Evolutionary conservation across 2,797 vertebrate genomes (phyloP), one percentile per base, ranked within the genome.

Genomic region (Knipowitschia caucasica): DNA sequence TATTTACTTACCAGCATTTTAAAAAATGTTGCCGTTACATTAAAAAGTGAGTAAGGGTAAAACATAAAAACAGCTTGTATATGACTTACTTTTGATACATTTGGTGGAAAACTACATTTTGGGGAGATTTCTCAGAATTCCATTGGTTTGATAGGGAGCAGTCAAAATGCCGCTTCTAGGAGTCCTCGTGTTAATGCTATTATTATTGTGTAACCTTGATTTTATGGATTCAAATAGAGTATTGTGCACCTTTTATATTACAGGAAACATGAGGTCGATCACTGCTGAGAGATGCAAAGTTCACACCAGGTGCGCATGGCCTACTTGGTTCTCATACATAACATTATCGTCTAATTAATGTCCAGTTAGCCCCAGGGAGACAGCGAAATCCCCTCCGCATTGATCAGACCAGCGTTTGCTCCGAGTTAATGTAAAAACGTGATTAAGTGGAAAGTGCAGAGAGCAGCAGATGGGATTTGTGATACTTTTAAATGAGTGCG

Each of bases 401-500:
- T 62, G 52, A 53, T 55, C 38, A 64, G 62, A 50, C 23, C 5
- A 12, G n/a, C 8, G 31, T 50, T 55, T 44, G 31, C 42, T 33
- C 31, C 40, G 49, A 52, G 57, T 50, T 47, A 64, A 38, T n/a
- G 47, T 56, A 70, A 61, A 44, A 62, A 26, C 20, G 25, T 21
- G 18, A 59, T 69, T 64, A 54, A 62, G 36, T 36, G 30, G 38
- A 49, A 57, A 53, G 12, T 57, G 53, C 35, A 54, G 36, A 56
- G 24, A 55, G 7, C 39, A 64, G 15, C 47, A 61, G 56, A 67
- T 3, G 56, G 35, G 49, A 50, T 31, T 42, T 23, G 30, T 35
- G 26, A 58, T 52, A 42, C 4, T 33, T 49, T 49, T 52, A 36
- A 56, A 64, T 1, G 35, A 35, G 1, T 51, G 29, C 1, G 10